These are phyloP conservation scores for Troilus luridus DNA, from an alignment of 2,888 invertebrate species.

Conservation along the genomic window DNA sequence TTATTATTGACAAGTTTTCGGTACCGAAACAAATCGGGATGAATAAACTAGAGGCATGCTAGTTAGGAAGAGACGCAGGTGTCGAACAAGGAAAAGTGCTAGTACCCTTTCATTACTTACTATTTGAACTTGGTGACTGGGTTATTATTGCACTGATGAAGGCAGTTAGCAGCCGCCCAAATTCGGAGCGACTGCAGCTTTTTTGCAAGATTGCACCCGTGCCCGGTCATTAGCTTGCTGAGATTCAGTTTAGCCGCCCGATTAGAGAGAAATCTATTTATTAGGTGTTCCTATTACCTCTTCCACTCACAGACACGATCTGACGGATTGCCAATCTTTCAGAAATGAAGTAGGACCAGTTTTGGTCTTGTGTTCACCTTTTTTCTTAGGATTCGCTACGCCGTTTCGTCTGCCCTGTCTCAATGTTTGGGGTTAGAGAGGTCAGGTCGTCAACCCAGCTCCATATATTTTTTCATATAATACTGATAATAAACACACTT, in stretches of 20 bases:
- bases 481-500: no score
- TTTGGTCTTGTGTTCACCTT: not conserved
- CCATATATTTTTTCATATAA: not conserved
- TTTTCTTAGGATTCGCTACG: constrained; percentile 5
- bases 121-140: constrained; percentile 28
- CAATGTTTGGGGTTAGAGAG: not conserved
- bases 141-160: not conserved
- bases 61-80: not conserved
- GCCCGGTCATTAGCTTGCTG: constrained; percentile 19
- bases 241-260: constrained; percentile 23
- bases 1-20: not conserved
- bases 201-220: not conserved
- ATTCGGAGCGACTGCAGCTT: not conserved
- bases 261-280: constrained; percentile 40
- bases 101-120: constrained; percentile 24
- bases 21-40: not conserved
- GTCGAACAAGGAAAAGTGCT: not conserved
- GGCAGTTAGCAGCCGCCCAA: not conserved
- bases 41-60: not conserved
- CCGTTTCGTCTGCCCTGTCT: not conserved
- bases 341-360: constrained; percentile 36
- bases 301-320: not conserved
- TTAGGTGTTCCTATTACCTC: constrained; percentile 34
- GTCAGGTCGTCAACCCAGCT: not conserved
- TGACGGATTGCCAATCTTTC: constrained; percentile 30